Conservation (phyloP, 2,797 vertebrate genomes). For the Champsocephalus gunnari region DNA sequence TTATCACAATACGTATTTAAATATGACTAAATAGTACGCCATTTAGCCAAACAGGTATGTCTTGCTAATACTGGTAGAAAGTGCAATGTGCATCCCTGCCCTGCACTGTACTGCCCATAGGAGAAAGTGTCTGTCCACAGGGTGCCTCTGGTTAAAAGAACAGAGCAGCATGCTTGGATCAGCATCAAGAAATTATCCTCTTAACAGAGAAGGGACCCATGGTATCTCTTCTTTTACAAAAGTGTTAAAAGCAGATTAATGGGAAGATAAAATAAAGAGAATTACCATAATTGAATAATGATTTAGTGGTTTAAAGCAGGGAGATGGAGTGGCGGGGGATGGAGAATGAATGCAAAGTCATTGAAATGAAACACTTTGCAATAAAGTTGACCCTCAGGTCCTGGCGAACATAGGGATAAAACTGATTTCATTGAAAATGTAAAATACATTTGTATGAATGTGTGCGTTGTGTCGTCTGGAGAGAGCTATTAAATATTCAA, state of each 20-base stretch:
- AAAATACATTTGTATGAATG: not conserved
- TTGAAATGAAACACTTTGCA: constrained; percentile 55
- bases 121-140: constrained; percentile 38
- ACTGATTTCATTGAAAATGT: constrained; percentile 36
- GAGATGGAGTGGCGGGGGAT: constrained; percentile 26
- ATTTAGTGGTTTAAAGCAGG: constrained; percentile 55
- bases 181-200: constrained; percentile 55
- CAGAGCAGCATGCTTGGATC: constrained; percentile 45
- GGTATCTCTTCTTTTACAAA: constrained; percentile 42
- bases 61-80: not conserved
- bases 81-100: constrained; percentile 21
- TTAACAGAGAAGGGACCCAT: constrained; percentile 30
- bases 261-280: constrained; percentile 33
- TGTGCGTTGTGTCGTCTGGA: constrained; percentile 32
- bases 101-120: constrained; percentile 25
- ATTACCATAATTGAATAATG: constrained; percentile 46
- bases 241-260: constrained; percentile 37
- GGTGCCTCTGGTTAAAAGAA: constrained; percentile 42
- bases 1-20: constrained; percentile 3
- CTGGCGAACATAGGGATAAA: constrained; percentile 27
- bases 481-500: constrained; percentile 62
- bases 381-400: constrained; percentile 48
- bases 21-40: not conserved
- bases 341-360: constrained; percentile 45
- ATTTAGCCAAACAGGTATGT: constrained; percentile 8